Percentiles rank a stretch among this genome's conserved stretches.
These are phyloP conservation scores for Pteronura brasiliensis DNA, from an alignment of 2,113 vertebrate genomes.

Conservation along the genomic window DNA sequence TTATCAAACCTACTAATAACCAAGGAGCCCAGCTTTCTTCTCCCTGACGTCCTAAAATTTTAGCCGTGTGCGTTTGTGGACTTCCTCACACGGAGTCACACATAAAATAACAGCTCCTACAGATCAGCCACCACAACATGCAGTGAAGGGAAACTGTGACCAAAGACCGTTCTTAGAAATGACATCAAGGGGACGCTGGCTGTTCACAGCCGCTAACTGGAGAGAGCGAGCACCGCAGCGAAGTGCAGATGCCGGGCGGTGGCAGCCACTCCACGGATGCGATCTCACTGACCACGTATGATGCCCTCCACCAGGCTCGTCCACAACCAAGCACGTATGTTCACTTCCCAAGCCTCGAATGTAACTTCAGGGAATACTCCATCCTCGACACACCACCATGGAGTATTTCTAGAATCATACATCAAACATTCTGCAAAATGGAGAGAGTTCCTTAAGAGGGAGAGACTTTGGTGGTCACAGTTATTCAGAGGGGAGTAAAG, in stretches of 20 bases:
- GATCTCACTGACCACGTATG: background rate
- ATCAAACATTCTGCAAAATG: background rate
- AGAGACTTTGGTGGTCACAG: background rate
- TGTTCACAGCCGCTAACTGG: background rate
- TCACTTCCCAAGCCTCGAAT: background rate
- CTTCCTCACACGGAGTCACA: background rate
- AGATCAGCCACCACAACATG: background rate
- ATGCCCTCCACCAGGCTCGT: background rate
- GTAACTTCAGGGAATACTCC: background rate
- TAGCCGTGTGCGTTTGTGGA: background rate
- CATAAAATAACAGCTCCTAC: background rate
- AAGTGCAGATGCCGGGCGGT: accelerated
- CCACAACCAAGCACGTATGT: background rate
- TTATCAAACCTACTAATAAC: background rate
- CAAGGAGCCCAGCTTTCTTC: background rate
- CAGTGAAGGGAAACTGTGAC: background rate
- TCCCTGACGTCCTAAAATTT: background rate
- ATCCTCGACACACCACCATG: background rate
- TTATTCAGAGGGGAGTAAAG: background rate
- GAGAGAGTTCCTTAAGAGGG: background rate
- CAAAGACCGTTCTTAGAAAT: background rate
- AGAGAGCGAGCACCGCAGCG: background rate
- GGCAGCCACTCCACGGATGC: background rate
- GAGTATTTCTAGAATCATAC: background rate
- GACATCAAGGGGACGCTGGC: background rate